These are phyloP conservation scores for Ciconia stormi DNA, from an alignment of 2,113 vertebrate genomes.

Conservation along the genomic window DNA sequence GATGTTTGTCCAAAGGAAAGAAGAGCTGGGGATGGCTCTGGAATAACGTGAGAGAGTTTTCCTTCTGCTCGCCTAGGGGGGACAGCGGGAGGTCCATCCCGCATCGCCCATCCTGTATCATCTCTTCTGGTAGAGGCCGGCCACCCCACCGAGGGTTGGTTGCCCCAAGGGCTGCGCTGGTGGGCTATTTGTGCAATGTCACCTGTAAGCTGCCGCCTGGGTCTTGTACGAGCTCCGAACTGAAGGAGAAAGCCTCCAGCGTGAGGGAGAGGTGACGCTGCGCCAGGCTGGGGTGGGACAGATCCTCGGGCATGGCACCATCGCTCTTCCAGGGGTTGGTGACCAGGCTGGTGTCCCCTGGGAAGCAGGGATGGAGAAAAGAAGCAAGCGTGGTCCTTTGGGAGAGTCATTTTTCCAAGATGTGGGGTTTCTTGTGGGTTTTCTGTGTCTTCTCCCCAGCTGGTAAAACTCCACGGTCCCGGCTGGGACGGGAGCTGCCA, in stretches of 20 bases:
- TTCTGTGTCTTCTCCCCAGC: not conserved
- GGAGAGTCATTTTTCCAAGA: not conserved
- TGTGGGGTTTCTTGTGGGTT: not conserved
- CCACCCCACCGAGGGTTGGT: fast-evolving
- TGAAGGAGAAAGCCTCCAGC: too few species aligned
- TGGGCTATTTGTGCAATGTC: not conserved
- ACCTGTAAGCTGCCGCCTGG: not conserved
- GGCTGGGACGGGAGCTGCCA: not conserved
- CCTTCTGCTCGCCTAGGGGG: fast-evolving
- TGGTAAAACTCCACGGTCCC: fast-evolving
- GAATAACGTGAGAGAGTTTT: not conserved
- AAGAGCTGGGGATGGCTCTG: not conserved
- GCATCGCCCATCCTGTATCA: not conserved
- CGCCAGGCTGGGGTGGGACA: not conserved
- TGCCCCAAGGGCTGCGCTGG: not conserved
- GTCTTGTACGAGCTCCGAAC: not conserved
- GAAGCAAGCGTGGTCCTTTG: fast-evolving
- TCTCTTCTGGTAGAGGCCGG: not conserved
- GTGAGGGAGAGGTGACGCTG: not conserved
- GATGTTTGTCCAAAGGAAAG: not conserved
- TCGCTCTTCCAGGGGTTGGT: fast-evolving
- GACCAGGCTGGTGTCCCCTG: not conserved
- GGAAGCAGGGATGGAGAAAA: too few species aligned
- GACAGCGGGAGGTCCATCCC: not conserved
- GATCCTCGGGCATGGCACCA: fast-evolving